A percentile compares a stretch with the other conserved stretches of the same genome.
Conservation (phyloP, 2,113 vertebrate species). For the Stomatorhinus ivindoensis region DNA sequence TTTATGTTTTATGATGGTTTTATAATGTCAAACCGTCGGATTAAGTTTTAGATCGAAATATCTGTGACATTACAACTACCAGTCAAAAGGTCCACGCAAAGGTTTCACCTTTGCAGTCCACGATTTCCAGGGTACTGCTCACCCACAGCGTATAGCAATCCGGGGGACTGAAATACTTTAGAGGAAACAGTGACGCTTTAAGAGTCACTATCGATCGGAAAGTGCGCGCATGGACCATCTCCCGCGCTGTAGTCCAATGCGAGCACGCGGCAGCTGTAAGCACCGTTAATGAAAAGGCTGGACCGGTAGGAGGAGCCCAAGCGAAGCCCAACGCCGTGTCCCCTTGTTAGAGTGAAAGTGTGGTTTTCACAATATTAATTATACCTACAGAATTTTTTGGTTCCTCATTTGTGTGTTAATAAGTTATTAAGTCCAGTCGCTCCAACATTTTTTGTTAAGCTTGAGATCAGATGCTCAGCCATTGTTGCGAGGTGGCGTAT, state of each 20-base stretch:
- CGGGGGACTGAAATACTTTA: constrained; percentile 54
- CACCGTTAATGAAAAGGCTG: constrained; percentile 85
- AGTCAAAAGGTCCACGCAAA: constrained; percentile 13
- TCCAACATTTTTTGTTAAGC: background rate
- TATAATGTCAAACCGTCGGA: background rate
- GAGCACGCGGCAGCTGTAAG: constrained; percentile 72
- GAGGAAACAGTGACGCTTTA: constrained; percentile 70
- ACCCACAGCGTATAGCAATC: constrained; percentile 43
- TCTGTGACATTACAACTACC: constrained; percentile 43
- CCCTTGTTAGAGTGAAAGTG: constrained; percentile 55
- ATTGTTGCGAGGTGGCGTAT: background rate
- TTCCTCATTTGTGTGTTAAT: background rate
- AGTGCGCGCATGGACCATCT: constrained; percentile 64
- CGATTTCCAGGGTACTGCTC: constrained; percentile 47
- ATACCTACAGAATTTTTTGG: background rate
- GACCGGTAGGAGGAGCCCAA: constrained; percentile 77
- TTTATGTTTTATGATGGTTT: background rate
- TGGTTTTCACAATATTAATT: background rate
- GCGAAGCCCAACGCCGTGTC: constrained; percentile 80
- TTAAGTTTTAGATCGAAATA: background rate
- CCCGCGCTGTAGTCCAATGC: constrained; percentile 60
- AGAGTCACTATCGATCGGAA: constrained; percentile 91
- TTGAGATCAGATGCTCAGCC: background rate
- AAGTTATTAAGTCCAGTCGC: background rate
- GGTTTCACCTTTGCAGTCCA: constrained; percentile 48